phyloP scores from a whole-genome alignment of 2,888 invertebrate species.

The Phytoseiulus persimilis region DNA sequence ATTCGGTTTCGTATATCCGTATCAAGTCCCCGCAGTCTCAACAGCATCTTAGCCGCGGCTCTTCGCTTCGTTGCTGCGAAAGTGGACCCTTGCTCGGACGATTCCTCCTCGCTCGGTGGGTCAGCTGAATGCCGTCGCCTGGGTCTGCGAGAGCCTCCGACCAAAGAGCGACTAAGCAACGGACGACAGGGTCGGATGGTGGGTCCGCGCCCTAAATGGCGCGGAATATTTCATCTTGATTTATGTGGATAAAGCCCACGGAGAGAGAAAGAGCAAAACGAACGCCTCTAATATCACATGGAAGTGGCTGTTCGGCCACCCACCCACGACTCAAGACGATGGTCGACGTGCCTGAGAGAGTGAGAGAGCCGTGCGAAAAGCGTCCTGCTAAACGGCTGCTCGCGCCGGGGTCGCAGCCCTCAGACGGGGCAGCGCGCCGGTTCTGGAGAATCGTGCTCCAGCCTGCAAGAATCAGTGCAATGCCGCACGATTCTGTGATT shows the following conservation, averaged over 20 bases:
- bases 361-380: neutral
- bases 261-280: neutral
- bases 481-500: no score
- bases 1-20: neutral
- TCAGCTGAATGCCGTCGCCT: neutral
- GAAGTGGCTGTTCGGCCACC: neutral
- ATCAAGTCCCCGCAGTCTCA: neutral
- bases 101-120: neutral
- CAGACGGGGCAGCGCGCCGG: neutral
- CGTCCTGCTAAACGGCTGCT: neutral
- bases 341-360: neutral
- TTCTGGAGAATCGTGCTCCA: neutral
- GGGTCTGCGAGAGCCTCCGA: neutral
- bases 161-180: neutral
- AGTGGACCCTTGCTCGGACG: neutral
- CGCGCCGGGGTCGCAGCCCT: neutral
- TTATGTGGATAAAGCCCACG: neutral
- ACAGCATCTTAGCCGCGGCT: neutral
- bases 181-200: neutral
- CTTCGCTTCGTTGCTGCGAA: neutral
- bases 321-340: neutral
- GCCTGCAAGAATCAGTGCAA: no score
- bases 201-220: conserved; percentile 5
- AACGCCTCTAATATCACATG: neutral
- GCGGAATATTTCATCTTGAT: conserved; percentile 5